Conservation (phyloP, 2,888 invertebrate genomes). For the Caenorhabditis sp. region DNA sequence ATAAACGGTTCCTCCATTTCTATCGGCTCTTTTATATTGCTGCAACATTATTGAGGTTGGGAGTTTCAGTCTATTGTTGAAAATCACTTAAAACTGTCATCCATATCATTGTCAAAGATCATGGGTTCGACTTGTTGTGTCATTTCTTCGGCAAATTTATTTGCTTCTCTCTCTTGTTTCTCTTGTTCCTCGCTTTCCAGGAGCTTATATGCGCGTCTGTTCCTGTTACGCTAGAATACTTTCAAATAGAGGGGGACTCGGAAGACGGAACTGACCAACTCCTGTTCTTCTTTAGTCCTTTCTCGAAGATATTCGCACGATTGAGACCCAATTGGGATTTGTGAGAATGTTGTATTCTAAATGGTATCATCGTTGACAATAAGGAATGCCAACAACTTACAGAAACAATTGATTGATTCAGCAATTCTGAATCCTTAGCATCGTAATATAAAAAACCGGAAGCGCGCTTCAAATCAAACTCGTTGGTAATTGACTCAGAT, state of each 20-base stretch:
- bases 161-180: neutral
- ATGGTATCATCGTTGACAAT: neutral
- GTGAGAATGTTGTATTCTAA: constrained; percentile 36
- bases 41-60: neutral
- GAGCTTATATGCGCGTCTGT: neutral
- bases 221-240: constrained; percentile 7
- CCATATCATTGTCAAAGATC: constrained; percentile 7
- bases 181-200: neutral
- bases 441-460: neutral
- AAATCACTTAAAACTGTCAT: too few species aligned
- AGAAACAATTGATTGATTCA: constrained; percentile 6
- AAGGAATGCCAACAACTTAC: neutral
- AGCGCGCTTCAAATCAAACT: neutral
- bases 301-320: constrained; percentile 13
- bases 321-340: constrained; percentile 19
- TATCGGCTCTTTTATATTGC: neutral
- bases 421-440: neutral
- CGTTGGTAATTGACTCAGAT: too few species aligned
- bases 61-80: neutral
- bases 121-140: neutral
- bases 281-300: constrained; percentile 38
- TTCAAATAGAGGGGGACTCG: neutral
- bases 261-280: neutral
- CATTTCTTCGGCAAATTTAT: neutral
- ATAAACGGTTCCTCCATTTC: constrained; percentile 1